Conservation (phyloP, 2,888 invertebrate species). For the Stictocephala bisonia region DNA sequence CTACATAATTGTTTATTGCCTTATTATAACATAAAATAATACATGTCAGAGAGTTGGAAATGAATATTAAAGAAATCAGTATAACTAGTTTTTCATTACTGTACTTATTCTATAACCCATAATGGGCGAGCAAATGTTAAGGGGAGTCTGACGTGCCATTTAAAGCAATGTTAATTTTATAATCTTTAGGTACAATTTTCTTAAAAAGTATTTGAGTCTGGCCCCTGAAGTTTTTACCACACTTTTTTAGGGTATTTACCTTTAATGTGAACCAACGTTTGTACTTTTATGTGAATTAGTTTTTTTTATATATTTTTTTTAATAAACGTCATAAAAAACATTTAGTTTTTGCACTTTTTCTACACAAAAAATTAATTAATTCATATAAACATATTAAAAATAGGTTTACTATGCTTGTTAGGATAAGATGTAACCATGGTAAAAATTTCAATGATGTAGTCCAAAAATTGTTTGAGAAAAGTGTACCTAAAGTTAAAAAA, state of each 20-base stretch:
- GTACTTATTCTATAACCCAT: no score
- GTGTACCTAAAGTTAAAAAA: slow-evolving; percentile 1
- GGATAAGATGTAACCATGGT: no score
- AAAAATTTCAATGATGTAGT: no score
- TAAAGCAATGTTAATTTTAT: slow-evolving; percentile 2
- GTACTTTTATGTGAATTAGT: not conserved
- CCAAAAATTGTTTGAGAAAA: not conserved
- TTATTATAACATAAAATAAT: no score
- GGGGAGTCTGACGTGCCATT: no score
- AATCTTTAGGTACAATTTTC: not conserved
- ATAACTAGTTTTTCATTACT: no score
- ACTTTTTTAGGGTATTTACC: not conserved
- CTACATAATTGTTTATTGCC: no score
- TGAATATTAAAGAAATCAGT: no score
- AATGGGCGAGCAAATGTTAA: no score
- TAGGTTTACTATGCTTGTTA: not conserved
- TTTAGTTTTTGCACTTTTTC: not conserved
- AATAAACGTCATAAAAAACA: not conserved
- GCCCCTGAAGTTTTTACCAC: no score
- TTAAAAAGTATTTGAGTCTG: no score
- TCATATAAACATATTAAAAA: not conserved
- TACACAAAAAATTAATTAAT: not conserved
- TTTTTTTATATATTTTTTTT: not conserved
- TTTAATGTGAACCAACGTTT: not conserved
- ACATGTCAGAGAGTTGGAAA: no score